phyloP scores from a whole-genome alignment of 1,140 invertebrate species.

The Halictus rubicundus region DNA sequence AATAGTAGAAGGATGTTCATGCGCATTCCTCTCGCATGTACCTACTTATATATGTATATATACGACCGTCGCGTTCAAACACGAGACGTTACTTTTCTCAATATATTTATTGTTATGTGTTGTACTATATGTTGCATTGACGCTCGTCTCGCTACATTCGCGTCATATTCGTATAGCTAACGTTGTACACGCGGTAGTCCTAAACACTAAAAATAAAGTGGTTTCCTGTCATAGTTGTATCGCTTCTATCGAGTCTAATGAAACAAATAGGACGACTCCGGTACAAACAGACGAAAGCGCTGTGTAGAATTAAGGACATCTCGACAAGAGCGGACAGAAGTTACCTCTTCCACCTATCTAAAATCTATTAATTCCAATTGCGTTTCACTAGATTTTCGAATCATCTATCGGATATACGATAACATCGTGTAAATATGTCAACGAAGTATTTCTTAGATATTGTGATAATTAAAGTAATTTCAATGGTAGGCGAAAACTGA shows the following conservation, averaged over 20 bases:
- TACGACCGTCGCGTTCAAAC: background rate
- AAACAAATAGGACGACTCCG: too few species aligned
- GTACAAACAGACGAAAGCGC: too few species aligned
- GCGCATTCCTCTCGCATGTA: background rate
- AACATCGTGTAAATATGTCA: too few species aligned
- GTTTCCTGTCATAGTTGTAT: slow-evolving; percentile 9
- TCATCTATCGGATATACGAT: too few species aligned
- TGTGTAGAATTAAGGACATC: too few species aligned
- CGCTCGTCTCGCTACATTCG: background rate
- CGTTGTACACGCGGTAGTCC: slow-evolving; percentile 40
- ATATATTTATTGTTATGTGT: background rate
- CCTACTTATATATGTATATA: background rate
- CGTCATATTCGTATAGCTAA: background rate
- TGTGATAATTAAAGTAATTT: too few species aligned
- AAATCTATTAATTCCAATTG: too few species aligned
- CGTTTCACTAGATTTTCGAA: too few species aligned
- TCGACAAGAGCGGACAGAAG: too few species aligned
- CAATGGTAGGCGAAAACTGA: background rate
- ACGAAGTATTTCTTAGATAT: too few species aligned
- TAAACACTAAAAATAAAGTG: slow-evolving; percentile 50
- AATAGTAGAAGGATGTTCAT: background rate
- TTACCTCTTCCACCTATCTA: too few species aligned
- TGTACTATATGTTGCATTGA: background rate
- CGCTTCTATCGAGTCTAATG: background rate
- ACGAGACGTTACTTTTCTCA: background rate